Conservation (phyloP, 2,888 invertebrate species). For the Chydorus sphaericus region DNA sequence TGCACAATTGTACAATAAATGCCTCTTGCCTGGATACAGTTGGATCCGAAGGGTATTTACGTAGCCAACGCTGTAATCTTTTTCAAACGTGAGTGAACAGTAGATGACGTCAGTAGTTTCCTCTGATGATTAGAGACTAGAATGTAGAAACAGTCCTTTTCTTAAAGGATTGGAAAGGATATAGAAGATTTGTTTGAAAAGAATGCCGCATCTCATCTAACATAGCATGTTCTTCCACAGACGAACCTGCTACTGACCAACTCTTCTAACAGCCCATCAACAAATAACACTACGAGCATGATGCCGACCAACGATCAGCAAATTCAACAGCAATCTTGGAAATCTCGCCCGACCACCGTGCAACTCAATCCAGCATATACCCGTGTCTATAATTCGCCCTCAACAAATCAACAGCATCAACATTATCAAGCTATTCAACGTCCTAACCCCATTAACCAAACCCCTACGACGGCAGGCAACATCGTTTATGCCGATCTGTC, state of each 20-base stretch:
- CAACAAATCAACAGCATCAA: not conserved
- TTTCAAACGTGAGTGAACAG: slow-evolving; percentile 2
- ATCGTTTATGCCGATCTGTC: slow-evolving; percentile 13
- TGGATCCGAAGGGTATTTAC: not conserved
- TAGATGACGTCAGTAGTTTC: too few relatives aligned
- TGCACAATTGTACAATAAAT: not conserved
- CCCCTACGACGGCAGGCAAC: not conserved
- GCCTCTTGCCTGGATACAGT: not conserved
- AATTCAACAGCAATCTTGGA: not conserved
- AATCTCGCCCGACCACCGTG: not conserved
- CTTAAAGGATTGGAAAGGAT: too few relatives aligned
- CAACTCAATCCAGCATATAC: not conserved
- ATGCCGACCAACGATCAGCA: not conserved
- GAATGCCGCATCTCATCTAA: too few relatives aligned
- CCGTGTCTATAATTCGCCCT: not conserved
- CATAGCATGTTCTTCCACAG: too few relatives aligned
- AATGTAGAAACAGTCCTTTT: too few relatives aligned
- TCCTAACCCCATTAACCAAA: too few relatives aligned
- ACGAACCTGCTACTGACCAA: not conserved
- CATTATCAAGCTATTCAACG: too few relatives aligned
- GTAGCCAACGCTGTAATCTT: slow-evolving; percentile 1
- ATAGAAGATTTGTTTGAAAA: too few relatives aligned
- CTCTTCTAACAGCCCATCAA: too few relatives aligned
- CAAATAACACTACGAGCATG: too few relatives aligned
- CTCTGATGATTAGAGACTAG: too few relatives aligned